phyloP scores from a whole-genome alignment of 2,888 invertebrate species.

The Rhagium mordax region DNA sequence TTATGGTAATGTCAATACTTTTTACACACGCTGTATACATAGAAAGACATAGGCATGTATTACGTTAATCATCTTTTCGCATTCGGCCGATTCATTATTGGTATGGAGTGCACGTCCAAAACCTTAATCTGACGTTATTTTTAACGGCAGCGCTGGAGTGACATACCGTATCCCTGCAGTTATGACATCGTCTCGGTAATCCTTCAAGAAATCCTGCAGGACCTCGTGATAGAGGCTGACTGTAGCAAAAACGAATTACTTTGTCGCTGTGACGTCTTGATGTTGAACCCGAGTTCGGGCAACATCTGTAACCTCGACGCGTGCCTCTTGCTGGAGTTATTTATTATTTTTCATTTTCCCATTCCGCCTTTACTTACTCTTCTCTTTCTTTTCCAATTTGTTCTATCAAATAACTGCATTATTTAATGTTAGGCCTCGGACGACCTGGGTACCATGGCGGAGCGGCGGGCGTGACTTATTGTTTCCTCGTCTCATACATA shows the following conservation, averaged over 20 bases:
- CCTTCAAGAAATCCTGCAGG: slow-evolving; percentile 52
- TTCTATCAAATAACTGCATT: slow-evolving; percentile 47
- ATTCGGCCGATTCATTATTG: background rate
- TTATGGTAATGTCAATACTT: too few relatives aligned
- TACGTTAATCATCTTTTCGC: background rate
- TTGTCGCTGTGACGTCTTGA: slow-evolving; percentile 54
- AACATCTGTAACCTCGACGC: slow-evolving; percentile 57
- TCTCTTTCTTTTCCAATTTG: slow-evolving; percentile 46
- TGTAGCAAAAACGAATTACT: slow-evolving; percentile 54
- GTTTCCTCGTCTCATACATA: slow-evolving; percentile 34
- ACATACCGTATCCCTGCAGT: slow-evolving; percentile 29
- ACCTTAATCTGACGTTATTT: slow-evolving; percentile 14
- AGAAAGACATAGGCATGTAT: too few relatives aligned
- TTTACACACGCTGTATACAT: too few relatives aligned
- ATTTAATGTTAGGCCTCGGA: slow-evolving; percentile 45
- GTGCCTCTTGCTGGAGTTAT: slow-evolving; percentile 45
- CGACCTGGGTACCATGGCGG: slow-evolving; percentile 20
- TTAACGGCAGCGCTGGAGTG: slow-evolving; percentile 15
- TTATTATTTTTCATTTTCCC: slow-evolving; percentile 55
- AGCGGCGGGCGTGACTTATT: slow-evolving; percentile 28
- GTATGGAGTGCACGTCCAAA: background rate
- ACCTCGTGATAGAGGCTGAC: slow-evolving; percentile 42
- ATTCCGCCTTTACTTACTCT: slow-evolving; percentile 39
- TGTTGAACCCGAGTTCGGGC: slow-evolving; percentile 42
- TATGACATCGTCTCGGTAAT: slow-evolving; percentile 49